Conservation (phyloP, 2,888 invertebrate genomes). For the Gastracanthus pulcherrimus region DNA sequence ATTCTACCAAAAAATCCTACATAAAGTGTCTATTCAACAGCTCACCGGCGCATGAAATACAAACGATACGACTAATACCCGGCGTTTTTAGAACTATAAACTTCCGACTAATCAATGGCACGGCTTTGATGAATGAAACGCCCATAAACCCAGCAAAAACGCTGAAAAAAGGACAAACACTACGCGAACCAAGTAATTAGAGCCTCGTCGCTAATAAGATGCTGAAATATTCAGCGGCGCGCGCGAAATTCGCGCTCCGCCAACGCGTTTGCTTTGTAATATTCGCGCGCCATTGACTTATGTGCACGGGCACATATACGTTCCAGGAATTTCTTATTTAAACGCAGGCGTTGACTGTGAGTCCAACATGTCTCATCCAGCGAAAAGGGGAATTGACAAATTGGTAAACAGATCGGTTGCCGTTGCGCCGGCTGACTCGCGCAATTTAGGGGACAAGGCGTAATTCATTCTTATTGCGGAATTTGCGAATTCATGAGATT, state of each 20-base stretch:
- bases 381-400: constrained; percentile 44
- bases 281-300: constrained; percentile 5
- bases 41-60: neutral
- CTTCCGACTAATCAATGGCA: neutral
- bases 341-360: constrained; percentile 9
- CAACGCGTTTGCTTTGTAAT: constrained; percentile 47
- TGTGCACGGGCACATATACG: neutral
- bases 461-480: constrained; percentile 52
- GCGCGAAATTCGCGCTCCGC: neutral
- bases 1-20: neutral
- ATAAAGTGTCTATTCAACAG: neutral
- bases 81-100: neutral
- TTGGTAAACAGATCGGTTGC: constrained; percentile 50
- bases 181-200: constrained; percentile 70
- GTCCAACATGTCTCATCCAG: neutral
- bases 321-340: constrained; percentile 55
- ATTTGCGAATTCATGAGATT: constrained; percentile 53
- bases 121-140: neutral
- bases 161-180: constrained; percentile 57
- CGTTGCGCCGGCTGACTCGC: neutral
- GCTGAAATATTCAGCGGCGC: constrained; percentile 67
- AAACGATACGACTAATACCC: neutral
- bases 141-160: neutral
- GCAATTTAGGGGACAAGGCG: constrained; percentile 31
- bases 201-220: constrained; percentile 70